Base-by-base conservation (phyloP, 2,888 invertebrate genomes). In the Horisme vitalbata region DNA sequence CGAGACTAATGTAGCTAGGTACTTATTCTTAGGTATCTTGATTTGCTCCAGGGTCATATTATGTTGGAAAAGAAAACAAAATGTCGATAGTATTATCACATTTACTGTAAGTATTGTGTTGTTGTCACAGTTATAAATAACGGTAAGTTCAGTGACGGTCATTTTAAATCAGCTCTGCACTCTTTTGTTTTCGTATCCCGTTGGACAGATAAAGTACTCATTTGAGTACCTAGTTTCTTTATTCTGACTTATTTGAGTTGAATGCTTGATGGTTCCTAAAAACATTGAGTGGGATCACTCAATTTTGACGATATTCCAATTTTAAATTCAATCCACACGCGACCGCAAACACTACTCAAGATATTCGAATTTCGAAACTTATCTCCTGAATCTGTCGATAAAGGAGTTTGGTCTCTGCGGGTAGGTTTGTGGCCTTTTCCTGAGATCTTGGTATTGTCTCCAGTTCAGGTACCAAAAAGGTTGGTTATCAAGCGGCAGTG, bases 391-490 rank as follows among this genome's bases (percentile, higher is more conserved):
- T 20, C 52, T 38, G 7, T 53, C 56, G 15, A 69, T 51, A 31
- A 82, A 83, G 13, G 50, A 45, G 45, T 75, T 83, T 0, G 61
- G 71, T 27, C 73, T 76, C 35, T 63, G 68, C 1, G 76, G 77
- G 52, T 74, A 84, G n/a, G 70, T 75, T 39, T 80, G 73, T 0
- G 82, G 79, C 1, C 68, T 60, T 15, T 71, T 75, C 18, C 92
- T 86, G 4, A 91, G 77, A 0, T 79, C 86, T 52, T 94, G 91
- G 30, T 94, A 93, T 1, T 91, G 91, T 36, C 90, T 83, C 60
- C 92, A 91, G 67, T 94, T 94, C 11, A 94, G 52, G 43, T 91
- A 91, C 94, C 94, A 94, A 70, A 93, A 94, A 0, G 94, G 94
- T 60, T 90, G 88, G 24, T 91, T 85, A 26, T 94, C 93, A 24